Conservation (phyloP, 2,797 vertebrate genomes). For the Oryzias dopingdopingensis region DNA sequence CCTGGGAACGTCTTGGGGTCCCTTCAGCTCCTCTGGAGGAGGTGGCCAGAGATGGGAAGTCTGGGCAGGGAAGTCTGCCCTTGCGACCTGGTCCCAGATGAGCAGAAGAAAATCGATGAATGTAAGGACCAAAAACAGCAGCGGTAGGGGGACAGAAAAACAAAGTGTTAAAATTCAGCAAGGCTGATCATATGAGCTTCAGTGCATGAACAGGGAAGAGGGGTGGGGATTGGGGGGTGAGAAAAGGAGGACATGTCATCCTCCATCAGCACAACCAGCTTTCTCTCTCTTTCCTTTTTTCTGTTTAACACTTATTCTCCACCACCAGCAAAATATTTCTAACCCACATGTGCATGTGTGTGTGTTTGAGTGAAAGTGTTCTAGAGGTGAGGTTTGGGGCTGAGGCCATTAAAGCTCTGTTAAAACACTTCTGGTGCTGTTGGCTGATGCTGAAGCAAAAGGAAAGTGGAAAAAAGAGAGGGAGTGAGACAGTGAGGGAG, state of each 20-base stretch:
- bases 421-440: slow-evolving; percentile 99
- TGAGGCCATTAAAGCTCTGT: slow-evolving; percentile 98
- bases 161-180: slow-evolving; percentile 4
- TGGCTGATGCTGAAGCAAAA: slow-evolving; percentile 87
- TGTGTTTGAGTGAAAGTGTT: slow-evolving; percentile 35
- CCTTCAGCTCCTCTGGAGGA: no score
- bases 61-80: no score
- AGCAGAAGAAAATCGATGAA: no score
- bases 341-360: slow-evolving; percentile 70
- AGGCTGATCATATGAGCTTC: slow-evolving; percentile 20
- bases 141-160: no score
- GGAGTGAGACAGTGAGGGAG: slow-evolving; percentile 59
- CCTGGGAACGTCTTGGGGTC: no score
- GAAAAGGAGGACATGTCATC: slow-evolving; percentile 87
- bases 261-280: slow-evolving; percentile 71
- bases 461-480: slow-evolving; percentile 60
- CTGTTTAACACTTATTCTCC: slow-evolving; percentile 64
- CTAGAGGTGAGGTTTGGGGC: slow-evolving; percentile 67
- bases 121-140: no score
- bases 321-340: slow-evolving; percentile 86
- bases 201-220: slow-evolving; percentile 23
- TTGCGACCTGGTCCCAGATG: no score
- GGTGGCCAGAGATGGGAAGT: no score
- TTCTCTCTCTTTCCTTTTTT: slow-evolving; percentile 29
- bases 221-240: slow-evolving; percentile 34